Base-by-base conservation (phyloP, 2,888 invertebrate genomes). In the Brachyptera risi region DNA sequence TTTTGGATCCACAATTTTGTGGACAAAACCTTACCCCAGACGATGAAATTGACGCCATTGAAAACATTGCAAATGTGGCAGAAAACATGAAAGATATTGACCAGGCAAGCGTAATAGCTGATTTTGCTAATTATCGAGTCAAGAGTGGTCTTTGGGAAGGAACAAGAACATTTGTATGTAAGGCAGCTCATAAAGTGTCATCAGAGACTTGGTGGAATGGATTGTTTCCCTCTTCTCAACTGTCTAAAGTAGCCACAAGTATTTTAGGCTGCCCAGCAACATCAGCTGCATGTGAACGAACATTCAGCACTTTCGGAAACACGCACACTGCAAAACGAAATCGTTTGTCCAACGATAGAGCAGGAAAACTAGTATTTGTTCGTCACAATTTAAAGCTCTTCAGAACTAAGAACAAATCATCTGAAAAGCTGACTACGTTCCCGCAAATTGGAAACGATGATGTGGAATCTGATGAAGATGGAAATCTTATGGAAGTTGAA, bases 231-330 rank as follows among this genome's bases (percentile, higher is more conserved):
- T 62, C 63, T 47, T 67, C 67, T n/a, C 17, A 47, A 37, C 58
- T 70, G n/a, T 65, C 61, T 54, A 64, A 66, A 56, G 60, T 69
- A 38, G 66, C 67, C 47, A 61, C 65, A 9, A 62, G 59, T 23
- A 67, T 70, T 61, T 61, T 68, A 23, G 58, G 65, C 21, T 63
- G 66, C 38, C 68, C 68, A 35, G 58, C 66, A 17, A 64, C 67
- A 42, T 67, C 69, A 24, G 67, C 68, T 26, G 68, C 67, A 19
- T 69, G 69, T 31, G 69, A 70, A 63, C 49, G 69, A 19, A 66
- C 67, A n/a, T 70, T 69, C 61, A 69, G 68, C 35, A 69, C 68
- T 5, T 66, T 66, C 44, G 65, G 67, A n/a, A 68, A 65, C 65
- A 67, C 69, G 11, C 68, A 70, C 61, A 64, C 60, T 17, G 58